Evolutionary conservation across 2,888 invertebrate species (phyloP), one percentile per base, ranked within the genome.

Genomic region (Microplitis deprimator): DNA sequence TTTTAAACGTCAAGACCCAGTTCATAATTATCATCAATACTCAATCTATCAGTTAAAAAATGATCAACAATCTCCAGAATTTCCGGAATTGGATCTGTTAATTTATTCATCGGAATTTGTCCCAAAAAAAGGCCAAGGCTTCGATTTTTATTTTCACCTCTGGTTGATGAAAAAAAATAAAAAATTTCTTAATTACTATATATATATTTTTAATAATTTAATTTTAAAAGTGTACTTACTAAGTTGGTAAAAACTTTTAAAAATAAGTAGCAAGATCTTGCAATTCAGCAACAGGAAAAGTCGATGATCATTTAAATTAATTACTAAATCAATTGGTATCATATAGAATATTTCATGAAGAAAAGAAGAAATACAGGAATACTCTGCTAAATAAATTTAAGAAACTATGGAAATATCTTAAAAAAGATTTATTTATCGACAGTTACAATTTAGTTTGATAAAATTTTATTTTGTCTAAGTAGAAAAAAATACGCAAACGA

Each of bases 261-360:
- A 90, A 64, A 62, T 77, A 60, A 0, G 29, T 70, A 6, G 70
- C 70, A 7, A 77, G 38, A 10, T 59, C 79, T 60, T 77, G 69
- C 7, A 74, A 13, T 85, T 89, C 89, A 29, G 77, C 71, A 41
- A 82, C 80, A 13, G 87, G 84, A 65, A 83, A 75, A 5, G 83
- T 85, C 62, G 85, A 87, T 71, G 85, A 83, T 89, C 90, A 89
- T 71, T 86, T 82, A 50, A 89, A 73, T n/a, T 90, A 81, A 3
- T 81, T 20, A 20, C 20, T 20, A 20, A 29, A 29, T 29, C 29
- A 29, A 29, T 29, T 29, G 4, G 29, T 29, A 29, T 29, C 29
- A 29, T 29, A 29, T 3, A 29, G 29, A 29, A 29, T 29, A 4
- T 29, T 29, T 29, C 29, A 3, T 29, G 0, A 29, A 29, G 29